These are phyloP conservation scores for Geodia barretti DNA, from an alignment of 37 sponge, comb jelly and placozoan genomes.

Conservation along the genomic window DNA sequence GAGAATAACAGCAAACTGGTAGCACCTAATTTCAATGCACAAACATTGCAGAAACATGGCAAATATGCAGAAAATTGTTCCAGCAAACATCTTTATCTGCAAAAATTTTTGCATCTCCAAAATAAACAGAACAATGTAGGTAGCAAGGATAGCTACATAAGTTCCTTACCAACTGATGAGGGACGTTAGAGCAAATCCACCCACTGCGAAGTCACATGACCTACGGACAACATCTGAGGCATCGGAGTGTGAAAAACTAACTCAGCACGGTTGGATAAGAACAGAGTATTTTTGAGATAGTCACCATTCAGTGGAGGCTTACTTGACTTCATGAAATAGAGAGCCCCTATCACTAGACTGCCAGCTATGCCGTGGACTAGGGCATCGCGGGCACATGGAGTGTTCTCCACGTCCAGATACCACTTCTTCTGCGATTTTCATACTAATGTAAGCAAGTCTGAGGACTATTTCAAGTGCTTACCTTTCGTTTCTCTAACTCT, in stretches of 20 bases:
- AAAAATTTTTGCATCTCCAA: no score
- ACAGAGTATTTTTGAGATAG: not conserved
- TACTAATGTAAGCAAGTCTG: no score
- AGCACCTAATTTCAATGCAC: no score
- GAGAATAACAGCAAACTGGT: no score
- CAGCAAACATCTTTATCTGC: no score
- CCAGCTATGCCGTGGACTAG: conserved; percentile 74
- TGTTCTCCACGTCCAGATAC: conserved; percentile 66
- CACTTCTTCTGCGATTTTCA: conserved; percentile 86
- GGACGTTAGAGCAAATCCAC: conserved; percentile 47
- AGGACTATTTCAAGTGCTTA: not conserved
- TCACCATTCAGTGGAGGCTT: not conserved
- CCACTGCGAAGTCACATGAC: conserved; percentile 80
- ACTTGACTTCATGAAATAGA: conserved; percentile 69
- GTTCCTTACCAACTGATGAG: conserved; percentile 65
- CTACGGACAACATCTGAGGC: conserved; percentile 56
- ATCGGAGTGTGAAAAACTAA: not conserved
- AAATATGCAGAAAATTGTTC: no score
- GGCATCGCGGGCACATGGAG: conserved; percentile 81
- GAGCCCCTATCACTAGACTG: conserved; percentile 51
- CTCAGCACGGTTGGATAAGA: not conserved
- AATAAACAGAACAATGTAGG: no score
- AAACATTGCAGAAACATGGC: no score
- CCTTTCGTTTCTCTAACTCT: not conserved
- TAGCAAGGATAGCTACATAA: not conserved